Percentiles rank a stretch among this genome's conserved stretches.
phyloP scores from a whole-genome alignment of 2,888 invertebrate species.

The Masnerella sp. region DNA sequence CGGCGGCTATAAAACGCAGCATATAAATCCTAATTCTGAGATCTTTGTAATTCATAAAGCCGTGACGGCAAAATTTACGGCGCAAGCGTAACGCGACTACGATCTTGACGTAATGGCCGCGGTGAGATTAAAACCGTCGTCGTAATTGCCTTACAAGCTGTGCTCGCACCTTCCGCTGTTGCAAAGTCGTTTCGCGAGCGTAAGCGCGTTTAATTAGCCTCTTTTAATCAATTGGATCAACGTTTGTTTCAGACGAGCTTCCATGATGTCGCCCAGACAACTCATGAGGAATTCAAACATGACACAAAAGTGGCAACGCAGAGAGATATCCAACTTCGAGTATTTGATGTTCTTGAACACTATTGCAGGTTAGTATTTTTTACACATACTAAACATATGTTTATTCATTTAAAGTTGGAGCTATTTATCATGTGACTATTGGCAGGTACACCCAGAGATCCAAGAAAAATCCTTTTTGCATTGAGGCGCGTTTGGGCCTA shows the following conservation, averaged over 20 bases:
- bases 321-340: slow-evolving; percentile 99
- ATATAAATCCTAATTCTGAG: slow-evolving; percentile 72
- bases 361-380: slow-evolving; percentile 83
- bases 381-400: too few relatives aligned
- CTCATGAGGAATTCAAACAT: slow-evolving; percentile 99
- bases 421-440: too few relatives aligned
- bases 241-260: slow-evolving; percentile 87
- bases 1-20: slow-evolving; percentile 63
- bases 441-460: too few relatives aligned
- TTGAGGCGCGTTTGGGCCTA: too few relatives aligned
- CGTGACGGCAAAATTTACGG: slow-evolving; percentile 65
- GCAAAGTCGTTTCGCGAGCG: slow-evolving; percentile 11
- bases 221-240: too few relatives aligned
- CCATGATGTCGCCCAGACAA: slow-evolving; percentile 99
- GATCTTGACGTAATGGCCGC: slow-evolving; percentile 64
- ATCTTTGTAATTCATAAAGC: slow-evolving; percentile 67
- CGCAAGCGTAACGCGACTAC: slow-evolving; percentile 61
- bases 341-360: slow-evolving; percentile 99
- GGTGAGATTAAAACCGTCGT: slow-evolving; percentile 60
- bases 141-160: slow-evolving; percentile 59
- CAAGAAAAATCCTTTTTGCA: too few relatives aligned
- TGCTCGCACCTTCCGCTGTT: slow-evolving; percentile 28
- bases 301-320: slow-evolving; percentile 99
- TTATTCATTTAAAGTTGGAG: too few relatives aligned
- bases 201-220: slow-evolving; percentile 27